phyloP scores from a whole-genome alignment of 53 echinoderm and acorn worm genomes.

The Crossaster papposus region DNA sequence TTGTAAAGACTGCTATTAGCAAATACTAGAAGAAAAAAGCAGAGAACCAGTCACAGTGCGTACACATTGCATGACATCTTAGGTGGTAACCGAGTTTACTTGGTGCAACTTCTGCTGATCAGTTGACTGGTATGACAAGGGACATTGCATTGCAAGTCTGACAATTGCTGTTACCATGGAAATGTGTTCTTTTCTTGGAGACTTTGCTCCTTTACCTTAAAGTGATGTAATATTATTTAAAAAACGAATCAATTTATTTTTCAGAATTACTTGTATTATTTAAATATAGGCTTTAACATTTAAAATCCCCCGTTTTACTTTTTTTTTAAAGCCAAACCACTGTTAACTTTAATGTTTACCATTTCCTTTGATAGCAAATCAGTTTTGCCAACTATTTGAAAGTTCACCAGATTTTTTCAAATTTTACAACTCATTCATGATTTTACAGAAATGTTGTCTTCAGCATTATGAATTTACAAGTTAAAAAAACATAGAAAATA shows the following conservation, averaged over 20 bases:
- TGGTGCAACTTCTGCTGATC: background rate
- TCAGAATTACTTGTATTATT: background rate
- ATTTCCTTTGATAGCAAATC: background rate
- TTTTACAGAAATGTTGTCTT: background rate
- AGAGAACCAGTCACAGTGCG: too few relatives aligned
- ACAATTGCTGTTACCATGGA: background rate
- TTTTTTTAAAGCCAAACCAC: background rate
- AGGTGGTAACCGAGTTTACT: background rate
- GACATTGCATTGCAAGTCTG: background rate
- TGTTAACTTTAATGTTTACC: background rate
- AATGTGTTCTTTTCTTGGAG: background rate
- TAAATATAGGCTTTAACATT: background rate
- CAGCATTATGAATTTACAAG: constrained; percentile 13
- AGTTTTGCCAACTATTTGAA: background rate
- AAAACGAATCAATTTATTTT: background rate
- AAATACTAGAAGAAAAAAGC: too few relatives aligned
- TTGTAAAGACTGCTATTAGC: too few relatives aligned
- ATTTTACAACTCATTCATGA: background rate
- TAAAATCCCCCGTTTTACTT: too few relatives aligned
- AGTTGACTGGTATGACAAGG: too few relatives aligned
- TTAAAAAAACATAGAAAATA: constrained; percentile 47
- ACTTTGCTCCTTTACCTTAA: background rate
- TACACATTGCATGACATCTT: too few relatives aligned
- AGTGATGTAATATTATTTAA: background rate
- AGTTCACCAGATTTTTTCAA: background rate